These are phyloP conservation scores for Antechinus stuartii DNA, from an alignment of 2,113 vertebrate genomes.

Conservation along the genomic window DNA sequence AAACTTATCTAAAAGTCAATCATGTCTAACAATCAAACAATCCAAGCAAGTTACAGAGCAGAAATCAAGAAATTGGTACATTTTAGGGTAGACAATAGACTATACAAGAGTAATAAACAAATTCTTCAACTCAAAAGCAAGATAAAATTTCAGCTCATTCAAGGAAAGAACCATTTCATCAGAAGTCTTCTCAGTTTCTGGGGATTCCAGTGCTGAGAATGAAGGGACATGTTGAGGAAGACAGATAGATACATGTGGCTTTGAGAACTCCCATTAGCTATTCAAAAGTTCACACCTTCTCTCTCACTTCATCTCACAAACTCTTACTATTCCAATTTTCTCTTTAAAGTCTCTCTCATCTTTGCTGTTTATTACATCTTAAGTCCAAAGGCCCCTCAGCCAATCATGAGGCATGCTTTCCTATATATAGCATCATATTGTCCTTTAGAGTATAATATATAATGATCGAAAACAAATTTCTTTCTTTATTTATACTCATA, in stretches of 20 bases:
- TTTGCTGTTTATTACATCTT: neutral
- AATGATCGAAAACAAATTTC: neutral
- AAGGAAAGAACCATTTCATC: neutral
- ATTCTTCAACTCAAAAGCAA: neutral
- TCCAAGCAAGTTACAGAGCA: neutral
- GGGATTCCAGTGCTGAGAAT: neutral
- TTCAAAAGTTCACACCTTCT: no score
- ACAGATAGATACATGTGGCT: neutral
- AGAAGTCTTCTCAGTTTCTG: neutral
- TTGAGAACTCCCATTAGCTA: neutral
- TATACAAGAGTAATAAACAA: neutral
- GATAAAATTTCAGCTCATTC: neutral
- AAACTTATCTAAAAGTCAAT: neutral
- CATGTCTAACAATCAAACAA: neutral
- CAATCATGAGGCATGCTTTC: neutral
- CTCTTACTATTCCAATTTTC: neutral
- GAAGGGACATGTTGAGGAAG: neutral
- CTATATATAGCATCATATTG: neutral
- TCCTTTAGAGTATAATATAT: neutral
- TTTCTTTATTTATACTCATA: neutral
- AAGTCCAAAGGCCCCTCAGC: neutral
- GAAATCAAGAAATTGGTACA: neutral
- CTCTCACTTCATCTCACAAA: neutral
- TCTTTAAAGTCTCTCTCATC: neutral
- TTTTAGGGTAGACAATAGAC: neutral